phyloP scores from a whole-genome alignment of 1,140 invertebrate genomes.

The Drosophila nannoptera region DNA sequence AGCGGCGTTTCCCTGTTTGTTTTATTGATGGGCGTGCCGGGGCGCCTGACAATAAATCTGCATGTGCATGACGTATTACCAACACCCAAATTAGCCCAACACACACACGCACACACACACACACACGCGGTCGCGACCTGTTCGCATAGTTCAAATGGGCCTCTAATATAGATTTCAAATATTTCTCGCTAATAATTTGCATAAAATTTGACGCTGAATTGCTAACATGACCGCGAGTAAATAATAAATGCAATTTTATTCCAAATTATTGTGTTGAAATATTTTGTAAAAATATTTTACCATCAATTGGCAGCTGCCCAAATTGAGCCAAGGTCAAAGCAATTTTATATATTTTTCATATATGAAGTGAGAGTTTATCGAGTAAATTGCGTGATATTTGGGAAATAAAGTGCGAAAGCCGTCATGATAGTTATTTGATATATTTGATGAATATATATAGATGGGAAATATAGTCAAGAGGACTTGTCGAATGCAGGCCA shows the following conservation, averaged over 20 bases:
- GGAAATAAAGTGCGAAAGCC: too few relatives aligned
- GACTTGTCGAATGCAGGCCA: too few relatives aligned
- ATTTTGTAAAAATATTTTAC: conserved; percentile 2
- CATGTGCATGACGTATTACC: conserved; percentile 54
- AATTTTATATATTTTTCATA: neutral
- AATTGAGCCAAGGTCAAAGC: neutral
- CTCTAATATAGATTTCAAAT: neutral
- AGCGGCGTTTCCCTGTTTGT: conserved; percentile 21
- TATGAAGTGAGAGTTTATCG: neutral
- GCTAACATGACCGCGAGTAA: too few relatives aligned
- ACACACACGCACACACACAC: conserved; percentile 21
- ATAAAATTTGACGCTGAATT: neutral
- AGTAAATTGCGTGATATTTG: neutral
- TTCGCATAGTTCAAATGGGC: conserved; percentile 47
- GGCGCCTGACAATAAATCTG: conserved; percentile 54
- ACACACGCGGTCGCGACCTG: conserved; percentile 22
- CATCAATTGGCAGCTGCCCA: neutral
- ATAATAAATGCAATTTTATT: too few relatives aligned
- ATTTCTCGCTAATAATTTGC: neutral
- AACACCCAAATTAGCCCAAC: conserved; percentile 59
- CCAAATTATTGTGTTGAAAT: neutral
- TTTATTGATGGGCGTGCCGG: conserved; percentile 24
- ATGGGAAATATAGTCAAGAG: too few relatives aligned
- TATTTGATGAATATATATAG: too few relatives aligned
- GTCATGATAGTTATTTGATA: too few relatives aligned